Conservation (phyloP, 1,140 invertebrate species). For the Oryzaephilus surinamensis region DNA sequence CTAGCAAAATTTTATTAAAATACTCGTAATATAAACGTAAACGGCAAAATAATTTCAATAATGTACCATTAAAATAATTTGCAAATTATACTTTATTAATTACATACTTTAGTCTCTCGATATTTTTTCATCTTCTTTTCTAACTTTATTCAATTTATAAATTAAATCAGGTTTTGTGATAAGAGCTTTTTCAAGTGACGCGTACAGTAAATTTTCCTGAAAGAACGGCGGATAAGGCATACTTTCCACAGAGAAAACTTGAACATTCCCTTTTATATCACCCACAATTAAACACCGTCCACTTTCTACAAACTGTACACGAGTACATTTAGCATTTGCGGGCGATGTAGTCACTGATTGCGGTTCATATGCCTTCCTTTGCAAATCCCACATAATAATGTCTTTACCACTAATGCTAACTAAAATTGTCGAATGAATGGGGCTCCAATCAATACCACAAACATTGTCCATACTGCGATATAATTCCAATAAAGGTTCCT, state of each 20-base stretch:
- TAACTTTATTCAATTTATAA: conserved; percentile 38
- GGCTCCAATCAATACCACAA: conserved; percentile 63
- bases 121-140: too few species aligned
- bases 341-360: conserved; percentile 45
- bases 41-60: too few species aligned
- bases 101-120: too few species aligned
- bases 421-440: conserved; percentile 70
- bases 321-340: conserved; percentile 34
- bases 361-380: conserved; percentile 51
- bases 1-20: too few species aligned
- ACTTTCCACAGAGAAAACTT: conserved; percentile 54
- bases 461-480: conserved; percentile 45
- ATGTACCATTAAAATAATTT: too few species aligned
- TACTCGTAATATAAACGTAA: too few species aligned
- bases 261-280: conserved; percentile 49
- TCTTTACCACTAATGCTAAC: conserved; percentile 60
- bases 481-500: conserved; percentile 52
- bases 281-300: conserved; percentile 56
- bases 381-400: conserved; percentile 63
- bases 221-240: conserved; percentile 57
- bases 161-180: conserved; percentile 47
- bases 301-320: conserved; percentile 47
- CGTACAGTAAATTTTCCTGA: conserved; percentile 36
- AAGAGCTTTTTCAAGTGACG: conserved; percentile 47
- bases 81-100: too few species aligned